A percentile compares a stretch with the other conserved stretches of the same genome.
Evolutionary conservation across 1,140 invertebrate genomes (phyloP).

Genomic region (Maconellicoccus hirsutus): DNA sequence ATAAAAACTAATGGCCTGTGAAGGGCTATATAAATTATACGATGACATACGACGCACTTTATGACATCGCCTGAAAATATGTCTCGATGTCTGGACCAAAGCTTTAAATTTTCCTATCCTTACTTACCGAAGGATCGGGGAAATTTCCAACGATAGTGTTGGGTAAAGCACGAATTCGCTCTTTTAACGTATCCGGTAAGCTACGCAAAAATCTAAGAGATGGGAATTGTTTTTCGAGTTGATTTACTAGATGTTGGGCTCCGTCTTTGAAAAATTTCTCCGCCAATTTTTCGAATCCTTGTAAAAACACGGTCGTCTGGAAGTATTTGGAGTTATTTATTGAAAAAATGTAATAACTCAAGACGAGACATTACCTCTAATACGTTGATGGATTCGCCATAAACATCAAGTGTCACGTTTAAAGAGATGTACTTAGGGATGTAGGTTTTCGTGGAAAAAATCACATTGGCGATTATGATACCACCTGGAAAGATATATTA

Average conservation of each 20-base stretch:
- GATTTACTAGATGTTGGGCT: constrained; percentile 51
- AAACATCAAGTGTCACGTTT: constrained; percentile 78
- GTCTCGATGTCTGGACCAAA: neutral
- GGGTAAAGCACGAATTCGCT: constrained; percentile 39
- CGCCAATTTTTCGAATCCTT: constrained; percentile 73
- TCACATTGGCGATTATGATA: constrained; percentile 63
- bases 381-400: constrained; percentile 79
- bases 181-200: constrained; percentile 32
- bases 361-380: neutral
- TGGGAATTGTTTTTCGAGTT: constrained; percentile 44
- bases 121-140: constrained; percentile 40
- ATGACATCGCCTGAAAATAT: neutral
- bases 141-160: constrained; percentile 50
- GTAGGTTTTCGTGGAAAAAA: constrained; percentile 82
- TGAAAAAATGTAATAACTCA: neutral
- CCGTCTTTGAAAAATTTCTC: constrained; percentile 66
- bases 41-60: neutral
- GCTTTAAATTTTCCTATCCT: too few relatives aligned
- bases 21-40: neutral
- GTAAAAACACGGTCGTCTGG: constrained; percentile 57
- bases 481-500: constrained; percentile 41
- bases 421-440: constrained; percentile 66
- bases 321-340: constrained; percentile 28
- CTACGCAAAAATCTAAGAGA: constrained; percentile 42
- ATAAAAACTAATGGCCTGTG: neutral